These are phyloP conservation scores for Lasioglossum marginatum DNA, from an alignment of 2,888 invertebrate species.

Conservation along the genomic window DNA sequence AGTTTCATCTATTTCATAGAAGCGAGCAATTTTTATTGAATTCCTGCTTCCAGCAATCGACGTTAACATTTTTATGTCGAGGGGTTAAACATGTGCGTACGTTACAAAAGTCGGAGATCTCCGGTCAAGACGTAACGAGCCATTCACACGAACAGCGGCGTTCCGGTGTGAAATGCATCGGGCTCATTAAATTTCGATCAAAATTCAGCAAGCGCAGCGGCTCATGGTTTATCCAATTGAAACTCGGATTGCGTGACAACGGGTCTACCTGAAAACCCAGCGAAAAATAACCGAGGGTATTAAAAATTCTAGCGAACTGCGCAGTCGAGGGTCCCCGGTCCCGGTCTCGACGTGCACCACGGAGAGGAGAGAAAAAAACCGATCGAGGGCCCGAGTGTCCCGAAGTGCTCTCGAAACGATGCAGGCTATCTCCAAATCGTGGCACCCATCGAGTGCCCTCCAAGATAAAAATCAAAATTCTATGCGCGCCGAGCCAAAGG, in stretches of 20 bases:
- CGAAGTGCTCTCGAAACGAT: slow-evolving; percentile 79
- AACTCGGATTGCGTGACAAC: neutral
- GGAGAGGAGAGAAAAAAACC: slow-evolving; percentile 9
- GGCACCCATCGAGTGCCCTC: slow-evolving; percentile 83
- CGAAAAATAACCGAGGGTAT: slow-evolving; percentile 14
- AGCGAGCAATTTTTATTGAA: too few species aligned
- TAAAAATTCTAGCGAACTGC: slow-evolving; percentile 48
- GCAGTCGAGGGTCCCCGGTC: slow-evolving; percentile 55
- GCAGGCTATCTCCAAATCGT: slow-evolving; percentile 82
- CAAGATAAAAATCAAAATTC: slow-evolving; percentile 83
- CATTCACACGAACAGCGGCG: neutral
- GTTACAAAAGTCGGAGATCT: neutral
- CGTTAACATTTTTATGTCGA: neutral
- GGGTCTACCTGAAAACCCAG: slow-evolving; percentile 4
- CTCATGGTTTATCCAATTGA: neutral
- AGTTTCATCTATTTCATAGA: too few species aligned
- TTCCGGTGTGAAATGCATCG: neutral
- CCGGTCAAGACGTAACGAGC: neutral
- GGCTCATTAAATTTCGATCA: neutral
- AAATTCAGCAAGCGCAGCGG: neutral
- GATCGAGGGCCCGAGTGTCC: slow-evolving; percentile 50
- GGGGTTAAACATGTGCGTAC: neutral
- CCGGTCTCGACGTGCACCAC: neutral
- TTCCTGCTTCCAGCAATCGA: neutral
- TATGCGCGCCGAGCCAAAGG: slow-evolving; percentile 77